Evolutionary conservation across 2,113 vertebrate species (phyloP).

Genomic region (Gymnogyps californianus): DNA sequence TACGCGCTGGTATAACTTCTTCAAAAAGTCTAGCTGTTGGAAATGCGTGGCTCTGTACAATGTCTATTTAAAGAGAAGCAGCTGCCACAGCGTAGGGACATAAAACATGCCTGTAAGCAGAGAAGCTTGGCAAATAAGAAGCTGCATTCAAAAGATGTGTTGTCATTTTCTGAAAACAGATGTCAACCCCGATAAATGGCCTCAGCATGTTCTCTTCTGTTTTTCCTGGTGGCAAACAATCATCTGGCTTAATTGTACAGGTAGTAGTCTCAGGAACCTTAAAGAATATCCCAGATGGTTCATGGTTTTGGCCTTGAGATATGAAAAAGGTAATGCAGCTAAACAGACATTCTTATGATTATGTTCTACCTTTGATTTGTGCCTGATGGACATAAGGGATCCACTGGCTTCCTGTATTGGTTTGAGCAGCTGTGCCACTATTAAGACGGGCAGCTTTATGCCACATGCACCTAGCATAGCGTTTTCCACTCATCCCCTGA

Average conservation of each 20-base stretch:
- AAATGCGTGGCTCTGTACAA: neutral
- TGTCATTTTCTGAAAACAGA: constrained; percentile 21
- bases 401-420: neutral
- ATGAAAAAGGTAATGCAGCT: neutral
- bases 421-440: neutral
- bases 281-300: neutral
- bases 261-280: neutral
- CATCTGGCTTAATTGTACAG: neutral
- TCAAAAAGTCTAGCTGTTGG: constrained; percentile 32
- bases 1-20: neutral
- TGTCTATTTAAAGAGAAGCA: constrained; percentile 7
- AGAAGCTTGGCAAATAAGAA: constrained; percentile 16
- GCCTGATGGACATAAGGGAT: neutral
- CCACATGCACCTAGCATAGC: neutral
- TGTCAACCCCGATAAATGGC: neutral
- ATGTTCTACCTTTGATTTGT: neutral
- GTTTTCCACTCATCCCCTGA: neutral
- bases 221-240: neutral
- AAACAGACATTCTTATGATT: neutral
- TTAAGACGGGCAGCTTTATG: neutral
- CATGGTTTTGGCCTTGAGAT: neutral
- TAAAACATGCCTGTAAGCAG: constrained; percentile 30
- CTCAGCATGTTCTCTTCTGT: neutral
- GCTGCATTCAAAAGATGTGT: neutral
- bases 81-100: neutral